phyloP scores from a whole-genome alignment of 2,113 vertebrate genomes.

The Caracal caracal region DNA sequence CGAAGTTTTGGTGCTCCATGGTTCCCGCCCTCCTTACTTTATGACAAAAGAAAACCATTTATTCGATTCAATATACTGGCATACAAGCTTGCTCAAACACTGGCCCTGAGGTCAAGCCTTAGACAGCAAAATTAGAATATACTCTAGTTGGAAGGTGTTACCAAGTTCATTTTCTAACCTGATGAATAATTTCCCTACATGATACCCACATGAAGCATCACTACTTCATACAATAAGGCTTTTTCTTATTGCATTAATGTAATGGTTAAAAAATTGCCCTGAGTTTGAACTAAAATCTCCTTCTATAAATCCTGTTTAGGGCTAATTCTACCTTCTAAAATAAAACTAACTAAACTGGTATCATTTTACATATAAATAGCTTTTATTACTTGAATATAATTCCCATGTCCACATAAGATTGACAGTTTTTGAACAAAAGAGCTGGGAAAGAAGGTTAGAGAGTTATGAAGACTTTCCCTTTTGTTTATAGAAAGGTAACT shows the following conservation, averaged over 20 bases:
- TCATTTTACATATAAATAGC: not conserved
- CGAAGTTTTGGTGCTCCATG: slow-evolving; percentile 59
- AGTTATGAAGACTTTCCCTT: not conserved
- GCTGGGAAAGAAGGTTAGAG: not conserved
- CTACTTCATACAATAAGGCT: not conserved
- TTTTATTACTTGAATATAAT: slow-evolving; percentile 26
- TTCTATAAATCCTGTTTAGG: not conserved
- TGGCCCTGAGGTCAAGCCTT: not conserved
- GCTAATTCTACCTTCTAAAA: not conserved
- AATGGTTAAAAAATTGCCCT: not conserved
- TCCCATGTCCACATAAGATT: not conserved
- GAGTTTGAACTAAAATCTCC: not conserved
- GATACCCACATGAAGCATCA: not conserved
- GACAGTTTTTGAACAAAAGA: not conserved
- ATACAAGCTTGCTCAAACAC: not conserved
- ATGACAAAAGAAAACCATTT: not conserved
- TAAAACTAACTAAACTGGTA: not conserved
- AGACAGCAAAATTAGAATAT: not conserved
- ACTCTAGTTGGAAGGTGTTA: not conserved
- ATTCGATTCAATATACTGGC: not conserved
- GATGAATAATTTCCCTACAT: not conserved
- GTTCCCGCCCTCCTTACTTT: slow-evolving; percentile 13
- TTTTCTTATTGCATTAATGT: not conserved
- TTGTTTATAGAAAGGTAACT: not conserved
- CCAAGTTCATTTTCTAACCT: not conserved